Base-by-base conservation (phyloP, 2,888 invertebrate species). In the Lithophane leautieri region DNA sequence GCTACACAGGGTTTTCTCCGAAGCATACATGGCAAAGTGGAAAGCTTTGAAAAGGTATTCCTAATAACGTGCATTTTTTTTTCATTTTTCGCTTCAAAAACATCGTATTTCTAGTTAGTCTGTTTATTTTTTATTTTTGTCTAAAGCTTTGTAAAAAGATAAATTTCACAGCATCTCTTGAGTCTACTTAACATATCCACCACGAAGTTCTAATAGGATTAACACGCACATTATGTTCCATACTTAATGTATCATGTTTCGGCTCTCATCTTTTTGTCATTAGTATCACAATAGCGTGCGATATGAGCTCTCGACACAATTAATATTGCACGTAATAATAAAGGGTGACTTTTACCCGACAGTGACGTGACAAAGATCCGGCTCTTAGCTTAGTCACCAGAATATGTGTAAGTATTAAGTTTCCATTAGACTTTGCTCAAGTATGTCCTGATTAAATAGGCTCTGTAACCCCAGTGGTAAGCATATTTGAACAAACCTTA, bases 291-390 rank as follows among this genome's bases (percentile, higher is more conserved):
- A 91, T 89, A 78, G 86, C 79, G 83, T 72, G 78, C 84, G 88
- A 90, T 89, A 90, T 90, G 88, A 90, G 90, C 89, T 89, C 91
- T 91, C 86, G 88, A 89, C 90, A 91, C 91, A 92, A 93, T 93
- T 92, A 93, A 92, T 93, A 90, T 90, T 87, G 88, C 88, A 87
- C 71, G 90, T 89, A 91, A 93, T 93, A 93, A 93, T 92, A 91
- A 90, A 92, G 87, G 91, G 90, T 93, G 93, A 93, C 93, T 93
- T 90, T 92, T 91, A 92, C 89, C 88, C 86, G 79, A 78, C 76
- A 70, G 72, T 76, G 82, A 78, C 82, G 82, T 73, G 83, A 78
- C 81, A 81, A 79, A 84, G 78, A 81, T 72, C 73, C 70, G 42
- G 16, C 63, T 70, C 73, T 82, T 58, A 68, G 73, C 78, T 83